Evolutionary conservation across 2,797 vertebrate species (phyloP), one percentile per base, ranked within the genome.

Genomic region (Acanthurus lineatus): DNA sequence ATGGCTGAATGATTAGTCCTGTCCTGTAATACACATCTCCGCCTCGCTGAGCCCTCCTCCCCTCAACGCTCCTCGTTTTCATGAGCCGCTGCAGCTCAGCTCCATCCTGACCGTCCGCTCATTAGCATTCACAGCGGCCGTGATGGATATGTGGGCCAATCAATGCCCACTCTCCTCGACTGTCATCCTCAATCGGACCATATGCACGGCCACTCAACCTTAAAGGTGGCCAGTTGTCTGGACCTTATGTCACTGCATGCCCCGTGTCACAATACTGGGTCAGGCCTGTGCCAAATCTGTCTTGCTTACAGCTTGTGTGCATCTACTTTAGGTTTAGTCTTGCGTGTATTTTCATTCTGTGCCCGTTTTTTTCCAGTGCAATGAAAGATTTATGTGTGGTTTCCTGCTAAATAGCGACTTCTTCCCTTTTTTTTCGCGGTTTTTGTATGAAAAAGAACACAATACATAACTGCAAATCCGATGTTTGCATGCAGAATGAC

Each of bases 211-310:
- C 90, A 79, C 88, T 92, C 92, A 88, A 76, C 86, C 92, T 87
- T 89, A 88, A 92, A 93, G 91, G 91, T 87, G 90, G 87, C 83
- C 92, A 92, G 90, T 91, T 91, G 92, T 91, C 89, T 59, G 83
- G 85, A 72, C 89, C 91, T 88, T 91, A 90, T 92, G 90, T 88
- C 83, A 62, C 84, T 75, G 77, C 75, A 28, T 82, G 83, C 75
- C 81, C 86, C 3, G 25, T 85, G 78, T 88, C 74, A 83, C 87
- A 82, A 67, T 73, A 83, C 51, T 62, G 77, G 89, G 73, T 71
- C 54, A 51, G 73, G 77, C 61, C 69, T 40, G 44, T 64, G 87
- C 85, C 78, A 81, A 76, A 48, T 84, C 73, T 38, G 76, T 10
- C 40, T 40, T 40, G 40, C 40, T 40, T 10, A 40, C 8, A 40